A percentile compares a stretch with the other conserved stretches of the same genome.
Conservation (phyloP, 2,113 vertebrate genomes). For the Myanophis thanlyinensis region DNA sequence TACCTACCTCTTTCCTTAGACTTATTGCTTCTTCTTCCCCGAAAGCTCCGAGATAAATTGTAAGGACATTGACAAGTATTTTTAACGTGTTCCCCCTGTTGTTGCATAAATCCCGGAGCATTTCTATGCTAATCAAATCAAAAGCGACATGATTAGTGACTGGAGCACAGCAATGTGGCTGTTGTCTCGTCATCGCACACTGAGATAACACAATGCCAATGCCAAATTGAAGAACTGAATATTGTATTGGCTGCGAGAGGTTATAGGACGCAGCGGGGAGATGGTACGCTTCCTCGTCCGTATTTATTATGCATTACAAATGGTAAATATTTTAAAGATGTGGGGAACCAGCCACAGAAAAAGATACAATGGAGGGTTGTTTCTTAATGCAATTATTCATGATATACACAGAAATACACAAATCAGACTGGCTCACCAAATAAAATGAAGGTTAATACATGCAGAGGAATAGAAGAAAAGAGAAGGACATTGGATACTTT, state of each 20-base stretch:
- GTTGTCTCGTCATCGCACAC: conserved; percentile 72
- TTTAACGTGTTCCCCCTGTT: conserved; percentile 69
- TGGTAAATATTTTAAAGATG: conserved; percentile 74
- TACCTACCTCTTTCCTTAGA: background rate
- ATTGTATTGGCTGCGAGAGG: conserved; percentile 71
- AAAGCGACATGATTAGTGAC: conserved; percentile 73
- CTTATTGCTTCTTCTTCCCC: conserved; percentile 9
- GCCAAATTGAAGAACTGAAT: conserved; percentile 65
- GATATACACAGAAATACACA: conserved; percentile 68
- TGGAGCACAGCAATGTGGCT: conserved; percentile 71
- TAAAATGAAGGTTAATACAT: conserved; percentile 81
- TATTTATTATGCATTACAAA: conserved; percentile 77
- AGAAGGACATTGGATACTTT: conserved; percentile 49
- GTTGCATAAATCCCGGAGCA: conserved; percentile 65
- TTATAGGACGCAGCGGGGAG: conserved; percentile 75
- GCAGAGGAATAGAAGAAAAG: conserved; percentile 64
- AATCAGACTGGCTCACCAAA: conserved; percentile 71
- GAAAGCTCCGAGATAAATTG: conserved; percentile 46
- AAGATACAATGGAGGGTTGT: conserved; percentile 70
- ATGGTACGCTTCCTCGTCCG: conserved; percentile 63
- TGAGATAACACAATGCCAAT: conserved; percentile 69
- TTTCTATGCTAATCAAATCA: conserved; percentile 79
- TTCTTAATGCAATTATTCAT: conserved; percentile 81
- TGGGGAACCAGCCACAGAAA: conserved; percentile 28
- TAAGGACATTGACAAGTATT: conserved; percentile 67